Base-by-base conservation (phyloP, 2,888 invertebrate species). In the Pomacea canaliculata region DNA sequence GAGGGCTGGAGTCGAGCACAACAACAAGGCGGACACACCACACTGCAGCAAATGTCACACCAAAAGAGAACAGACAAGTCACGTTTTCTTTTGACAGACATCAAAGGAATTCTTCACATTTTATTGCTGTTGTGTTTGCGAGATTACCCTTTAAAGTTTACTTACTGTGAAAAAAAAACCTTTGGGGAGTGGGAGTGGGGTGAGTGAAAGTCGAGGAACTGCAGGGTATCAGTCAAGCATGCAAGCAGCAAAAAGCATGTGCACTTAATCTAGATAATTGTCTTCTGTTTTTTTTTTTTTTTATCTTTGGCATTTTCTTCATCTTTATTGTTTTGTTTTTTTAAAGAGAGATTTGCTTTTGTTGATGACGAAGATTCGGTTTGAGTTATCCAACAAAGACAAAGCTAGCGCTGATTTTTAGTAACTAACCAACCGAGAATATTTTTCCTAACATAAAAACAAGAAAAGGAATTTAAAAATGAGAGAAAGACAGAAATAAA, bases 31-130 rank as follows among this genome's bases (percentile, higher is more conserved):
- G 10, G 5, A 27, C 60, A 63, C 23, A 16, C 7, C 19, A 63
- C 4, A 19, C 63, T 16, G 63, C 63, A 10, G 27, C 63, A 27
- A 19, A n/a, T 19, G 63, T 23, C 63, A 23, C 10, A 63, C 63
- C 63, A 63, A n/a, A 63, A 37, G 51, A 16, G 12, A 56, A 56
- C 51, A 56, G 63, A 46, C 23, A 37, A 19, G 48, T 27, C 18
- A 37, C n/a, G 68, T 19, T 23, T 68, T 68, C 68, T 23, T 68
- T 68, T 68, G 68, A 27, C 68, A 37, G 48, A 9, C 27, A 46
- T 68, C 68, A 68, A 68, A 68, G 49, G 37, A 27, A 37, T 68
- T 68, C 68, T 68, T 68, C 27, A 46, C 68, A 68, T 68, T 68
- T 68, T 37, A 46, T 37, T 46, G 68, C 48, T 46, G 68, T 68